A percentile compares a stretch with the other conserved stretches of the same genome.
These are phyloP conservation scores for Rhamnusium bicolor DNA, from an alignment of 2,888 invertebrate genomes.

Conservation along the genomic window DNA sequence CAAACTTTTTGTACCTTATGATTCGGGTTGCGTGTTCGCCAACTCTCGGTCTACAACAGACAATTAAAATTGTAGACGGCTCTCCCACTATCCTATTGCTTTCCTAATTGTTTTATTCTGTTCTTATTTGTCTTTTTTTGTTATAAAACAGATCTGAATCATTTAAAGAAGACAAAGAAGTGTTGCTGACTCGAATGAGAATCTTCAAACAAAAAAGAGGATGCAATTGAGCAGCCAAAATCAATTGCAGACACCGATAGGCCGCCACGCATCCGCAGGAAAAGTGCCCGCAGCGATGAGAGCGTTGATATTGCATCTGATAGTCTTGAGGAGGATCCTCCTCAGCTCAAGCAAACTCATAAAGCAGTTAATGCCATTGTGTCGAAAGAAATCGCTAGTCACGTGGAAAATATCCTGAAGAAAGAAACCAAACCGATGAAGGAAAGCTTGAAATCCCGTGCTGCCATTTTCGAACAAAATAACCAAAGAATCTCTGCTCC, in stretches of 20 bases:
- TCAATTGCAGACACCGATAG: conserved; percentile 31
- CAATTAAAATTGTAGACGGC: too few relatives aligned
- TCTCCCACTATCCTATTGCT: background rate
- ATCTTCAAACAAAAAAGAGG: conserved; percentile 65
- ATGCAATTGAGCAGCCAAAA: conserved; percentile 38
- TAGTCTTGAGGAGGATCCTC: conserved; percentile 46
- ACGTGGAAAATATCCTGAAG: conserved; percentile 20
- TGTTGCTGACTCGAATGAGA: conserved; percentile 71
- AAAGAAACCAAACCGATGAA: conserved; percentile 46
- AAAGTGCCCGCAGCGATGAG: conserved; percentile 52
- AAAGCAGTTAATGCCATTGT: background rate
- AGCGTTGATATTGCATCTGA: conserved; percentile 44
- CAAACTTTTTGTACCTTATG: too few relatives aligned
- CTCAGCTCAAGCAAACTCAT: background rate
- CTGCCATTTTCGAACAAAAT: conserved; percentile 63
- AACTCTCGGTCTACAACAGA: too few relatives aligned
- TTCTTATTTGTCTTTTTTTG: background rate
- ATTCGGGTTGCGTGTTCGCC: too few relatives aligned
- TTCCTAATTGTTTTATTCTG: too few relatives aligned
- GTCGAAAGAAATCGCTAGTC: conserved; percentile 20
- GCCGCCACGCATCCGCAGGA: conserved; percentile 49
- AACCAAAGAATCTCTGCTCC: conserved; percentile 52
- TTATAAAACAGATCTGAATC: conserved; percentile 81
- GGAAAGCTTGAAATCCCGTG: conserved; percentile 60
- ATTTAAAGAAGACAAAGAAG: conserved; percentile 78